Evolutionary conservation across 2,797 vertebrate species (phyloP), one percentile per base, ranked within the genome.

Genomic region (Streptopelia turtur): DNA sequence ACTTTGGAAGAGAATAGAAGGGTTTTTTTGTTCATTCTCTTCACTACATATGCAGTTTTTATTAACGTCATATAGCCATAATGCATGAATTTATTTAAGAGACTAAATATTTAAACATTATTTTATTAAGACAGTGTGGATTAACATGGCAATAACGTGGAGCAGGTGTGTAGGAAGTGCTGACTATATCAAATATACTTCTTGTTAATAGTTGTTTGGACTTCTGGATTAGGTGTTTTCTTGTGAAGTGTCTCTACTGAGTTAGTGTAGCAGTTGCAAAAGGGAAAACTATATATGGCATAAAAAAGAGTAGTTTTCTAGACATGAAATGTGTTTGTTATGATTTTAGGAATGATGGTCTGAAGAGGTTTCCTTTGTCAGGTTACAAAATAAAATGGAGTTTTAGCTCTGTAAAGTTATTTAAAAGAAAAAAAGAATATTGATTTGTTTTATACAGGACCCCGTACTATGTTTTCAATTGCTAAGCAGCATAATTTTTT

Each of bases 91-190:
- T 64, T 82, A 50, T 55, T 87, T 55, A 66, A 52, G 59, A 82
- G 43, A 27, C 53, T 65, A 17, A 41, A 9, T 59, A 65, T 71
- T 89, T 77, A 60, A 93, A 74, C 35, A 13, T 43, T 49, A 78
- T 84, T 96, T 87, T 90, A 61, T 90, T 90, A 57, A 79, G 20
- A 74, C 16, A 70, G 37, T 16, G 72, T 93, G 84, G 90, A 95
- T 96, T 96, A 87, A 83, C 69, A 37, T 8, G 9, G 52, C 76
- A 83, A 57, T 93, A 93, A 65, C 4, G 17, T 86, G 68, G 24
- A 77, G 52, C 63, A 95, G 70, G 61, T 91, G 80, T 47, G 56
- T 79, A 81, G 86, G 91, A 82, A 95, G 22, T 90, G 87, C 69
- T 91, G 95, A 87, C 71, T 89, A 11, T 33, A 31, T 87, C 69